Conservation (phyloP, 1,140 invertebrate genomes). For the Trypoxylus dichotomus region DNA sequence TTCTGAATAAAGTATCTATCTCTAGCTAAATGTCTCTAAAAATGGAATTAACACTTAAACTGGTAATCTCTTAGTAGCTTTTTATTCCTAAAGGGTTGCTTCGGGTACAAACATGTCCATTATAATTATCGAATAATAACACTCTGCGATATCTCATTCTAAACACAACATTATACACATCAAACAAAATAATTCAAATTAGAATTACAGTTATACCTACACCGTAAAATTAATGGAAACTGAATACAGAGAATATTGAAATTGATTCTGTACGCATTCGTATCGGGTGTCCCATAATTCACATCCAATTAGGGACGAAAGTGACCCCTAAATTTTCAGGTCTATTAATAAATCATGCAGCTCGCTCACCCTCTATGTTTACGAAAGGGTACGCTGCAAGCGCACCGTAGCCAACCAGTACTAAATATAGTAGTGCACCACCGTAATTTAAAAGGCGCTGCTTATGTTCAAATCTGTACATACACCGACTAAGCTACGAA, state of each 20-base stretch:
- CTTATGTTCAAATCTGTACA: not conserved
- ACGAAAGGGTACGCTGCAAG: not conserved
- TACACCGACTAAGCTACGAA: not conserved
- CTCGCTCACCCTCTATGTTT: slow-evolving; percentile 6
- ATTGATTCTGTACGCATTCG: not conserved
- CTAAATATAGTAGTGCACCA: not conserved
- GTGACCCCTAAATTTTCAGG: slow-evolving; percentile 1
- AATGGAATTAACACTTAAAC: too few relatives aligned
- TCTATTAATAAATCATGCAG: slow-evolving; percentile 19
- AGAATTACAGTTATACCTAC: not conserved
- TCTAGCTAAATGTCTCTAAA: too few relatives aligned
- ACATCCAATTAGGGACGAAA: slow-evolving; percentile 21
- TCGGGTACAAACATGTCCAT: too few relatives aligned
- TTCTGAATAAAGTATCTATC: too few relatives aligned
- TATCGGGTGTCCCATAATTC: slow-evolving; percentile 22
- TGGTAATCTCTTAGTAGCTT: too few relatives aligned
- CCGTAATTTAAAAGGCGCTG: not conserved
- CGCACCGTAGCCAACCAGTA: not conserved
- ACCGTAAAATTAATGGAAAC: not conserved
- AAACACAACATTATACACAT: not conserved
- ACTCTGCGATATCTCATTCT: too few relatives aligned
- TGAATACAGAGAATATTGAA: not conserved
- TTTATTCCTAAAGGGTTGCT: too few relatives aligned
- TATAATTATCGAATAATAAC: too few relatives aligned
- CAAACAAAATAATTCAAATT: not conserved